Conservation (phyloP, 1,140 invertebrate species). For the Eriocheir sinensis region DNA sequence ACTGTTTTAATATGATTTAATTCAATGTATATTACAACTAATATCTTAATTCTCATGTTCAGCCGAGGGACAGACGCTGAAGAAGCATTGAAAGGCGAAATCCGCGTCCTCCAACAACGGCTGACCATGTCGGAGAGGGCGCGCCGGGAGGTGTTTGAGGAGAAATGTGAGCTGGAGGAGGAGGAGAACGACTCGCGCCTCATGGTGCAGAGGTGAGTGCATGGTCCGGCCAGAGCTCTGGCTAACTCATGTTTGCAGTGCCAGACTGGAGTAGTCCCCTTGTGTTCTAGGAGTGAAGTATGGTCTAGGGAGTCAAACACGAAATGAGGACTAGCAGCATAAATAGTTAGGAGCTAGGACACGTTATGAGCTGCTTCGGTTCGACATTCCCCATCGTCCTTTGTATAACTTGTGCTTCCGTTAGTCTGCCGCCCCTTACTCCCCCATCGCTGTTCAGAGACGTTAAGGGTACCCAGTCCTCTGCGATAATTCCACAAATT, state of each 20-base stretch:
- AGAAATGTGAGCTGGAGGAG: slow-evolving; percentile 87
- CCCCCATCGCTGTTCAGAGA: no score
- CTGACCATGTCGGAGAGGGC: slow-evolving; percentile 74
- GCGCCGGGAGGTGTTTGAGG: slow-evolving; percentile 81
- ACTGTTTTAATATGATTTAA: neutral
- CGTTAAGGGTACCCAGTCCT: no score
- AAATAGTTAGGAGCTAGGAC: no score
- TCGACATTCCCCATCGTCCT: no score
- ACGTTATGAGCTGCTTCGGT: no score
- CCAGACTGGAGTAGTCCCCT: neutral
- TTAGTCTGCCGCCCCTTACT: no score
- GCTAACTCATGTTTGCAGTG: neutral
- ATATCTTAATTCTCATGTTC: neutral
- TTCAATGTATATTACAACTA: neutral
- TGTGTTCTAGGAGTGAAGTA: neutral
- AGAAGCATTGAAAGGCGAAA: slow-evolving; percentile 74
- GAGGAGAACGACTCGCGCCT: slow-evolving; percentile 87
- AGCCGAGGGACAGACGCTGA: slow-evolving; percentile 67
- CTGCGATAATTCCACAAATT: no score
- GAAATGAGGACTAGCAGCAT: neutral
- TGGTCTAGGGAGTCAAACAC: neutral
- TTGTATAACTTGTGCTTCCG: no score
- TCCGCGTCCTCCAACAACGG: slow-evolving; percentile 74
- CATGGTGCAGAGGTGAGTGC: slow-evolving; percentile 85
- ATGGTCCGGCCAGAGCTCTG: no score